These are phyloP conservation scores for Hedya salicella DNA, from an alignment of 2,888 invertebrate genomes.

Conservation along the genomic window DNA sequence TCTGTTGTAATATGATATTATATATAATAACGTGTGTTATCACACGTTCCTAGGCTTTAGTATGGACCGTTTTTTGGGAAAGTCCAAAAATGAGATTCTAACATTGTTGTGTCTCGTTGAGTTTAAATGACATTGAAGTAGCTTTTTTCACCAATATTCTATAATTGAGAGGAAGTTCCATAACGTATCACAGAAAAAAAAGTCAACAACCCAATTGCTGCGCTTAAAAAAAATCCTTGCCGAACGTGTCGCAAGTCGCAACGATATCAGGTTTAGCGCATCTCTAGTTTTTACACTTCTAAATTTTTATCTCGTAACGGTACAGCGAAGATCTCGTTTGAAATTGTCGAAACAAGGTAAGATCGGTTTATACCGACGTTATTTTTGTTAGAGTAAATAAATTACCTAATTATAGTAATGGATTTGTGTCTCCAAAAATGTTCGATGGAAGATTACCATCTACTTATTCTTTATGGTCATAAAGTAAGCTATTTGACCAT, in stretches of 20 bases:
- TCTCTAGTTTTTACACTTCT: constrained; percentile 47
- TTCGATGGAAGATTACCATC: constrained; percentile 35
- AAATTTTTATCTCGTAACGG: constrained; percentile 63
- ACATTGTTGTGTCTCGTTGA: too few relatives aligned
- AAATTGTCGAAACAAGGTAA: constrained; percentile 47
- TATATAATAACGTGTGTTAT: too few relatives aligned
- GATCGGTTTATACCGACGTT: constrained; percentile 40
- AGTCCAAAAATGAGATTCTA: too few relatives aligned
- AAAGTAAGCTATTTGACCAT: constrained; percentile 9
- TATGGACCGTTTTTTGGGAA: too few relatives aligned
- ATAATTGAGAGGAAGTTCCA: too few relatives aligned
- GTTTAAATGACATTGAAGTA: too few relatives aligned
- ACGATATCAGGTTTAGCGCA: neutral
- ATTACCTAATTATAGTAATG: constrained; percentile 44
- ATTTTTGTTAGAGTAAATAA: constrained; percentile 36
- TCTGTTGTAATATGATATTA: too few relatives aligned
- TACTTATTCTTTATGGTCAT: constrained; percentile 20
- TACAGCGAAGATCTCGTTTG: constrained; percentile 53
- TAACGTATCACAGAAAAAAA: too few relatives aligned
- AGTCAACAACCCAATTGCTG: too few relatives aligned
- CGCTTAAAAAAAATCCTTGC: too few relatives aligned
- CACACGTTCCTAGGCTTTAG: too few relatives aligned
- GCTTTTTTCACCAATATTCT: too few relatives aligned
- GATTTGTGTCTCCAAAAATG: constrained; percentile 36
- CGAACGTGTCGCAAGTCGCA: neutral